Evolutionary conservation across 2,888 invertebrate species (phyloP).

Genomic region (Drosophila formosana): DNA sequence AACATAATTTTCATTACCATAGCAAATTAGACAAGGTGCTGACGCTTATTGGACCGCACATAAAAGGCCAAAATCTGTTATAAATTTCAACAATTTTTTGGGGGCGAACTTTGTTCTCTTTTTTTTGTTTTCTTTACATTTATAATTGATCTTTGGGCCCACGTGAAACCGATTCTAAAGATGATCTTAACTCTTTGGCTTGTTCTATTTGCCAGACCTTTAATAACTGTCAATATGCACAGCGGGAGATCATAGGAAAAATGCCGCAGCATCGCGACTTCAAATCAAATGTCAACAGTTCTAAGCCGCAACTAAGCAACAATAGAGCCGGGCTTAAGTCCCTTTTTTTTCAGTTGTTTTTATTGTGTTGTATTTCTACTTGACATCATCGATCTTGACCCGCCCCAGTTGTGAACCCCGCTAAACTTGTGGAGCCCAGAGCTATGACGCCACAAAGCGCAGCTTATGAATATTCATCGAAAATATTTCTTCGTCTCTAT

Average conservation of each 20-base stretch:
- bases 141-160: constrained; percentile 53
- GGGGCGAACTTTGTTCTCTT: neutral
- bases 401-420: constrained; percentile 65
- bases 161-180: constrained; percentile 41
- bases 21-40: constrained; percentile 82
- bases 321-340: constrained; percentile 48
- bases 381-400: constrained; percentile 77
- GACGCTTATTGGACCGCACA: constrained; percentile 71
- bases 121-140: constrained; percentile 17
- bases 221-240: constrained; percentile 66
- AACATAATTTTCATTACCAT: constrained; percentile 78
- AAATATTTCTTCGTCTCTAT: constrained; percentile 27
- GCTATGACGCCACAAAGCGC: constrained; percentile 72
- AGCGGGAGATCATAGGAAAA: constrained; percentile 59
- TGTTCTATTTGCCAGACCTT: constrained; percentile 32
- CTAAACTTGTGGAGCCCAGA: constrained; percentile 29
- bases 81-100: constrained; percentile 51
- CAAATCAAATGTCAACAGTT: constrained; percentile 73
- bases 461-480: constrained; percentile 73
- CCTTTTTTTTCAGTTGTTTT: constrained; percentile 1
- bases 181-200: constrained; percentile 21
- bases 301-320: constrained; percentile 50
- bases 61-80: constrained; percentile 55
- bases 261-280: constrained; percentile 50
- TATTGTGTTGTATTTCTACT: constrained; percentile 32